Evolutionary conservation across 2,888 invertebrate species (phyloP).

Genomic region (Prosopocoilus inquinatus): DNA sequence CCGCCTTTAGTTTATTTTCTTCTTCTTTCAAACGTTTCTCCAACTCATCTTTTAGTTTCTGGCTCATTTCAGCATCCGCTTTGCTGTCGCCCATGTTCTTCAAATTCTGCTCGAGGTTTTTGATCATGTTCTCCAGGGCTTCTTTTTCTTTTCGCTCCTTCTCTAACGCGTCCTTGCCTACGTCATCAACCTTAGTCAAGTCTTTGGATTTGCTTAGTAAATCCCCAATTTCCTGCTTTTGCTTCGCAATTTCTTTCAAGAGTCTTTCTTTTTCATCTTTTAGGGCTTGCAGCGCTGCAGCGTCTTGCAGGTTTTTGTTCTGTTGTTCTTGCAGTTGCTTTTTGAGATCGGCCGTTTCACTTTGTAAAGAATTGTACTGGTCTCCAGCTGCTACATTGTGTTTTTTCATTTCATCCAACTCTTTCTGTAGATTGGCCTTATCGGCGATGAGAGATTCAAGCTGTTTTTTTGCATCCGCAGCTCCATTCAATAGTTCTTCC

Average conservation of each 20-base stretch:
- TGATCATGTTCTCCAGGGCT: constrained; percentile 34
- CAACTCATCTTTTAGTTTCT: constrained; percentile 10
- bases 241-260: constrained; percentile 31
- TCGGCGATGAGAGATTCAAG: background rate
- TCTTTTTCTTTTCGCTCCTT: constrained; percentile 37
- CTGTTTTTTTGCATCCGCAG: background rate
- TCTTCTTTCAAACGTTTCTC: constrained; percentile 10
- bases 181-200: constrained; percentile 13
- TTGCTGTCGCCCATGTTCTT: constrained; percentile 10
- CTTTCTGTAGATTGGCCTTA: constrained; percentile 14
- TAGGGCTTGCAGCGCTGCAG: constrained; percentile 23
- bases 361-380: background rate
- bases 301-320: constrained; percentile 1
- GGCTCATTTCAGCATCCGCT: background rate
- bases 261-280: constrained; percentile 35
- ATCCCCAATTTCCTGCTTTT: constrained; percentile 32
- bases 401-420: constrained; percentile 19
- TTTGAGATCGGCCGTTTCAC: constrained; percentile 6
- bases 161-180: constrained; percentile 21
- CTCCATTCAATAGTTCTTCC: background rate
- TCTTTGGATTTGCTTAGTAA: constrained; percentile 33
- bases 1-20: constrained; percentile 3
- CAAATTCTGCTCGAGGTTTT: constrained; percentile 35
- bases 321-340: background rate
- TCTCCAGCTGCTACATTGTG: background rate